Conservation (phyloP, 2,797 vertebrate genomes). For the Spizella passerina region DNA sequence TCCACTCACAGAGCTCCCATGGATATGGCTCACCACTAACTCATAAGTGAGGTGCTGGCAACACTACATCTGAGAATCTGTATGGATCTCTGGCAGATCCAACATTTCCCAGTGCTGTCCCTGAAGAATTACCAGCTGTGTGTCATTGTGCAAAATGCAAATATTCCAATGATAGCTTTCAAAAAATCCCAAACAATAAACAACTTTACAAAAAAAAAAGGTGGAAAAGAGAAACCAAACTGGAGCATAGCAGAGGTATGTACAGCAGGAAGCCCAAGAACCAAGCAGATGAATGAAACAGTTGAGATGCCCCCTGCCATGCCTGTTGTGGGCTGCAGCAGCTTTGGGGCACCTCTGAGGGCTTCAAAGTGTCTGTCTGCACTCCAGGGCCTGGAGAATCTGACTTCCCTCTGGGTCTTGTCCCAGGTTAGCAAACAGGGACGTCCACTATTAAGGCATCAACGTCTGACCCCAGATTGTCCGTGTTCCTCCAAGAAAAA, state of each 20-base stretch:
- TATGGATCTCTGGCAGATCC: slow-evolving; percentile 25
- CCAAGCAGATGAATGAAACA: slow-evolving; percentile 13
- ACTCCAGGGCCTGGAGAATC: slow-evolving; percentile 29
- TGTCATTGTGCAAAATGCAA: slow-evolving; percentile 78
- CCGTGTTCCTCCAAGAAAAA: slow-evolving; percentile 15
- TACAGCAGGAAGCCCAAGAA: slow-evolving; percentile 47
- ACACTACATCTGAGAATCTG: slow-evolving; percentile 28
- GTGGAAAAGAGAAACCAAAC: slow-evolving; percentile 30
- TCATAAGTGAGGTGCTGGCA: slow-evolving; percentile 51
- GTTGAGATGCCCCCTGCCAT: background rate
- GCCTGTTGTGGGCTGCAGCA: background rate
- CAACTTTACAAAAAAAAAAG: background rate
- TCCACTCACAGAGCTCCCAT: slow-evolving; percentile 47
- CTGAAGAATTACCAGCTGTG: slow-evolving; percentile 66
- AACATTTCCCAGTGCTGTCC: slow-evolving; percentile 59
- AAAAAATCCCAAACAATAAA: background rate
- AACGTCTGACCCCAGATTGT: slow-evolving; percentile 34
- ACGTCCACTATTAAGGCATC: slow-evolving; percentile 76
- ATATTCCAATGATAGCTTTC: slow-evolving; percentile 60
- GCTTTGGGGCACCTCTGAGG: slow-evolving; percentile 48
- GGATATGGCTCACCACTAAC: slow-evolving; percentile 41
- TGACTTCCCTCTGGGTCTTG: slow-evolving; percentile 48
- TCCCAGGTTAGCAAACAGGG: slow-evolving; percentile 48
- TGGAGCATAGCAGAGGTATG: slow-evolving; percentile 11
- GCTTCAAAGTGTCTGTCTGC: slow-evolving; percentile 14